Percentiles rank a stretch among this genome's conserved stretches.
Evolutionary conservation across 2,888 invertebrate species (phyloP).

Genomic region (Dilophus febrilis): DNA sequence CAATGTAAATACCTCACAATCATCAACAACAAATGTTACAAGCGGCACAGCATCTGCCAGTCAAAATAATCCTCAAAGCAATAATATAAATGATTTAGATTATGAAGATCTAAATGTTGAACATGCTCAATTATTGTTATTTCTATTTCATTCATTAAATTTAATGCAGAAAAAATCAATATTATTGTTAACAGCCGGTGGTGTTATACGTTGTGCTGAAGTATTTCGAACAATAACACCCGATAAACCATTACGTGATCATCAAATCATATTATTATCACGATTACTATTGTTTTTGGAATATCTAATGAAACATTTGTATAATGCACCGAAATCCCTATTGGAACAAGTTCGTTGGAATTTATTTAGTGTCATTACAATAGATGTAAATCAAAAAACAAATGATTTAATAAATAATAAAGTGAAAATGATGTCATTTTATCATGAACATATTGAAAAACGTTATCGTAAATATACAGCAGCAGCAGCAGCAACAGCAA

Average conservation of each 20-base stretch:
- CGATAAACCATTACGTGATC: constrained; percentile 26
- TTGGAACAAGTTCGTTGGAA: constrained; percentile 81
- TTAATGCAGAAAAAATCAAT: constrained; percentile 95
- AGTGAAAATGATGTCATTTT: constrained; percentile 48
- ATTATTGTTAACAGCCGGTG: constrained; percentile 64
- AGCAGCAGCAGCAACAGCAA: constrained; percentile 12
- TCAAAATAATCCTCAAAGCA: too few relatives aligned
- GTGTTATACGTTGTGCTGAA: constrained; percentile 48
- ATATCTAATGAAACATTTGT: constrained; percentile 87
- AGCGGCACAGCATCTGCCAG: too few relatives aligned
- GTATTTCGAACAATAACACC: constrained; percentile 34
- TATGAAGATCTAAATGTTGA: constrained; percentile 79
- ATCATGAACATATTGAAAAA: constrained; percentile 56
- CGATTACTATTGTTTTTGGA: constrained; percentile 75
- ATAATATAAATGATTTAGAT: constrained; percentile 20
- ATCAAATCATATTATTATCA: constrained; percentile 66
- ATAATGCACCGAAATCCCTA: constrained; percentile 75
- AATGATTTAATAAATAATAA: constrained; percentile 31
- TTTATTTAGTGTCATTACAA: constrained; percentile 45
- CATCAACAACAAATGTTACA: constrained; percentile 12
- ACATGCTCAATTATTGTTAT: constrained; percentile 82
- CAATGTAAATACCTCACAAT: constrained; percentile 10
- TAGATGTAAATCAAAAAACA: constrained; percentile 37
- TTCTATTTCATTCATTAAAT: constrained; percentile 86
- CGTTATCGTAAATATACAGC: constrained; percentile 44